Percentiles rank a stretch among this genome's conserved stretches.
Evolutionary conservation across 2,797 vertebrate genomes (phyloP).

Genomic region (Gambelia wislizenii): DNA sequence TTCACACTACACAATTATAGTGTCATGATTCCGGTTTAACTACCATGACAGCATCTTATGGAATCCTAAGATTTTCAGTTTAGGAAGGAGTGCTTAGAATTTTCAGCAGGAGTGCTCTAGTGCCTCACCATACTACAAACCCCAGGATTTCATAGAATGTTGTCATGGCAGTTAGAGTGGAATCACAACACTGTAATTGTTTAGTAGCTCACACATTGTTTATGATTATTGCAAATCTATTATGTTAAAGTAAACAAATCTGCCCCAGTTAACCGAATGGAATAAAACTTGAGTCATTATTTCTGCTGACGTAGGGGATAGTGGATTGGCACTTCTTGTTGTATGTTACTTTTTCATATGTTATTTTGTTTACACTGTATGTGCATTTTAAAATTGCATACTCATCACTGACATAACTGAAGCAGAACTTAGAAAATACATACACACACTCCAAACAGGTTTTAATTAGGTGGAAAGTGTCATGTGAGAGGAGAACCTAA

Average conservation of each 20-base stretch:
- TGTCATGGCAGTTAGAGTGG: no score
- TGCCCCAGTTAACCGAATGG: neutral
- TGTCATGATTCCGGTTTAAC: no score
- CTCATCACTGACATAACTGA: no score
- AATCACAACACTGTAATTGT: no score
- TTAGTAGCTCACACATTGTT: no score
- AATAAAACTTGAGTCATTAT: neutral
- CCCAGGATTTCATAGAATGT: no score
- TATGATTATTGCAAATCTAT: neutral
- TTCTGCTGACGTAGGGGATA: neutral
- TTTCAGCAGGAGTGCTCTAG: neutral
- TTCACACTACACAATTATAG: no score
- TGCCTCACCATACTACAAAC: no score
- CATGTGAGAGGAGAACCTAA: neutral
- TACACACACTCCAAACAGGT: no score
- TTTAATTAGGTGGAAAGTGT: slow-evolving; percentile 1
- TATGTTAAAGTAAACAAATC: neutral
- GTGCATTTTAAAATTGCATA: neutral
- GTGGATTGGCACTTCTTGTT: neutral
- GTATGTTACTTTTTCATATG: neutral
- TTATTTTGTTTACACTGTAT: neutral
- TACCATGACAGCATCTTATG: no score
- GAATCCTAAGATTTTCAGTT: neutral
- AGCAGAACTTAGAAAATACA: no score
- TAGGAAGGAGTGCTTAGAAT: neutral